Base-by-base conservation (phyloP, 2,888 invertebrate species). In the Kuschelorhynchus macadamiae region DNA sequence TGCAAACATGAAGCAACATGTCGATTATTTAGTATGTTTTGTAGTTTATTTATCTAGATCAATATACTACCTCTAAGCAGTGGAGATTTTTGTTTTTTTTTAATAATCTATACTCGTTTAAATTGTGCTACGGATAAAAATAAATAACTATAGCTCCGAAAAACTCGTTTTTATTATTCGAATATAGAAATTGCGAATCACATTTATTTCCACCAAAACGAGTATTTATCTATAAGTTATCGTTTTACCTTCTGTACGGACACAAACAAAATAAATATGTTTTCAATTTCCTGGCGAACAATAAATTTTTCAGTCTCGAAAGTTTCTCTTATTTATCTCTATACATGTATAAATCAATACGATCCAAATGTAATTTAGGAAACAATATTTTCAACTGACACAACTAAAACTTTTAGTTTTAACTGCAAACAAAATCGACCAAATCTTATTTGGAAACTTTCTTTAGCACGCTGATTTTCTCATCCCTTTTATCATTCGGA, bases 361-460 rank as follows among this genome's bases (percentile, higher is more conserved):
- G 42, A 62, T 62, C 44, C 21, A 53, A 62, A 62, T 53, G 62
- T 62, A 62, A 62, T 62, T 62, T 62, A 16, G 62, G 18, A 44
- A 62, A 50, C 60, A 50, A 52, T 53, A 46, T 62, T 62, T 62
- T 53, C 52, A 62, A 62, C 62, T 62, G 53, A 62, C 52, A 46
- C 56, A 62, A 62, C 50, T 61, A 46, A 55, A 63, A 53, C 47
- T 64, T 64, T 64, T 47, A 56, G 56, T 64, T 64, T 56, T 57
- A 75, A 76, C 77, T 77, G 74, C 76, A 79, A 79, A 80, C 78
- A 79, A 79, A 80, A 80, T 79, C 77, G 75, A 78, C 76, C 78
- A 81, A 81, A 81, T 81, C 79, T 78, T 79, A 80, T 81, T 81
- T 80, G 78, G 76, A 78, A 81, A 80, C 74, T 81, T 80, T 80